phyloP scores from a whole-genome alignment of 1,140 invertebrate genomes.

The Dendrolimus punctatus region DNA sequence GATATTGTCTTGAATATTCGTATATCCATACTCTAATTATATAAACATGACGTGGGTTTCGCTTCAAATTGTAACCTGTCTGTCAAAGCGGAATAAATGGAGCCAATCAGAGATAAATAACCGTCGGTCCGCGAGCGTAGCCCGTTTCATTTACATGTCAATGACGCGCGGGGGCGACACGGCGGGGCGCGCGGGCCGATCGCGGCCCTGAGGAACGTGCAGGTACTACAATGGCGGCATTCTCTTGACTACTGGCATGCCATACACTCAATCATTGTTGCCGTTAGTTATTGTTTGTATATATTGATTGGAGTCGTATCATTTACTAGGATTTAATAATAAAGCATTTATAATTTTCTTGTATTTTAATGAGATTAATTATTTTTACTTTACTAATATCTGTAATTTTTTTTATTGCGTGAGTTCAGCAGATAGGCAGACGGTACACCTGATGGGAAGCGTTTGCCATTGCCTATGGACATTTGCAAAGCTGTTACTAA shows the following conservation, averaged over 20 bases:
- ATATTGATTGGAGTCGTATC: not conserved
- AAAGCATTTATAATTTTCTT: too few relatives aligned
- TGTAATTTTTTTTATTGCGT: too few relatives aligned
- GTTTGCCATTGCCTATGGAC: too few relatives aligned
- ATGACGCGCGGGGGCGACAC: slow-evolving; percentile 27
- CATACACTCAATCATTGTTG: not conserved
- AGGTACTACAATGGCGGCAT: slow-evolving; percentile 30
- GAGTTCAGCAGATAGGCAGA: too few relatives aligned
- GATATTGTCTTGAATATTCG: slow-evolving; percentile 7
- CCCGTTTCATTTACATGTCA: slow-evolving; percentile 62
- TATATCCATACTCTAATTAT: slow-evolving; percentile 42
- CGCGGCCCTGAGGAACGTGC: slow-evolving; percentile 8
- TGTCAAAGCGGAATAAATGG: slow-evolving; percentile 58
- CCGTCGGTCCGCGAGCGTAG: slow-evolving; percentile 43
- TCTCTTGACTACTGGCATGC: slow-evolving; percentile 30
- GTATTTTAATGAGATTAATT: too few relatives aligned
- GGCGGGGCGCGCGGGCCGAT: slow-evolving; percentile 13
- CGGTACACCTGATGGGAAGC: too few relatives aligned
- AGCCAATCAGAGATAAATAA: slow-evolving; percentile 68
- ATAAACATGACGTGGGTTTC: slow-evolving; percentile 33
- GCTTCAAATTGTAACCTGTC: slow-evolving; percentile 54
- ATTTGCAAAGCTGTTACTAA: too few relatives aligned
- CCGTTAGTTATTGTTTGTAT: not conserved
- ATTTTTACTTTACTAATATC: too few relatives aligned
- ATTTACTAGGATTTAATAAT: too few relatives aligned